Conservation (phyloP, 2,888 invertebrate genomes). For the Lasioglossum morio region DNA sequence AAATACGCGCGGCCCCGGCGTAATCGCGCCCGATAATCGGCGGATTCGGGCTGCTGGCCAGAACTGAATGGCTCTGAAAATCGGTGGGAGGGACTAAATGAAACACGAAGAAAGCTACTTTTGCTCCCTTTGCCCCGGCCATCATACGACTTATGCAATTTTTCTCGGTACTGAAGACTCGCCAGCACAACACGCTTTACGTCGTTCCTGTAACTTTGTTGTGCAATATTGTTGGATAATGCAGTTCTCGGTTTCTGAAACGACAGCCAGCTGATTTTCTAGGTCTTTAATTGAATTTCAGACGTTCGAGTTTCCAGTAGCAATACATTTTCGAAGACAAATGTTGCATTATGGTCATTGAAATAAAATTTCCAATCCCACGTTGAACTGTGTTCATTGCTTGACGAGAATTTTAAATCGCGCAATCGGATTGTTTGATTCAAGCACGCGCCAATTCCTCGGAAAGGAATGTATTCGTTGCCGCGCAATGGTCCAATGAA, state of each 20-base stretch:
- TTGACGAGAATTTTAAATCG: not conserved
- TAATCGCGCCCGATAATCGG: conserved; percentile 44
- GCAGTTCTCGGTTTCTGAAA: not conserved
- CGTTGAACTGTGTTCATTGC: not conserved
- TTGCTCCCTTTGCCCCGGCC: not conserved
- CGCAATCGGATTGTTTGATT: not conserved
- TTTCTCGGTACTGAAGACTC: not conserved
- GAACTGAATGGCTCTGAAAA: not conserved
- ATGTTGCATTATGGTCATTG: not conserved
- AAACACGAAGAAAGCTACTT: not conserved
- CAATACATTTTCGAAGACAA: not conserved
- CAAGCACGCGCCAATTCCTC: not conserved
- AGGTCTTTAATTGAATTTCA: not conserved
- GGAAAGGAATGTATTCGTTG: not conserved
- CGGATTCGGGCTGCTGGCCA: not conserved
- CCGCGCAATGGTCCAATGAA: not conserved
- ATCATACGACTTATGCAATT: not conserved
- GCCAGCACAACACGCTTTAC: not conserved
- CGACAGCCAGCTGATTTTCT: not conserved
- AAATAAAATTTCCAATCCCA: not conserved
- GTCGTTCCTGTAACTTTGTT: not conserved
- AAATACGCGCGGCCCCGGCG: not conserved
- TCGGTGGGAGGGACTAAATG: not conserved
- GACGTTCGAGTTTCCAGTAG: not conserved
- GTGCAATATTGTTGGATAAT: not conserved